A percentile compares a stretch with the other conserved stretches of the same genome.
phyloP scores from a whole-genome alignment of 2,888 invertebrate species.

The Dastarcus helophoroides region DNA sequence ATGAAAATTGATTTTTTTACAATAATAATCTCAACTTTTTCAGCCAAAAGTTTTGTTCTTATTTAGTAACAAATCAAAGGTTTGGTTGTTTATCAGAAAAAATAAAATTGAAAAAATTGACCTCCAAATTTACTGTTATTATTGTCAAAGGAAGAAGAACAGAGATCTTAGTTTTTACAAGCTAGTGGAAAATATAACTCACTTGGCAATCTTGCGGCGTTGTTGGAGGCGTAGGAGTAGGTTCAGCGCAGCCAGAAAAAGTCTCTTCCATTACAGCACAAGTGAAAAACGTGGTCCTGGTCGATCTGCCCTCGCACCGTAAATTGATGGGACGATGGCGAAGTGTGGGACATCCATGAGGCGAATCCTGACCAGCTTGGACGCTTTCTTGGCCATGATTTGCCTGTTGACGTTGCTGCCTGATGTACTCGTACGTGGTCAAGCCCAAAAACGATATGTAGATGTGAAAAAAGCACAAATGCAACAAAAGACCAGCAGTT shows the following conservation, averaged over 20 bases:
- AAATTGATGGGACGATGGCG: slow-evolving; percentile 16
- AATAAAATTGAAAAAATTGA: too few species aligned
- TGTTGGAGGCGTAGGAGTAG: slow-evolving; percentile 38
- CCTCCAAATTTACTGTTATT: too few species aligned
- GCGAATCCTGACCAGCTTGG: slow-evolving; percentile 9
- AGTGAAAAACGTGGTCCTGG: slow-evolving; percentile 31
- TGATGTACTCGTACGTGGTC: slow-evolving; percentile 84
- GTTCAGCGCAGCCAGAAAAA: slow-evolving; percentile 32
- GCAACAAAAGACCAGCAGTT: slow-evolving; percentile 67
- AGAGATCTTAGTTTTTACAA: too few species aligned
- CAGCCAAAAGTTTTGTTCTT: too few species aligned
- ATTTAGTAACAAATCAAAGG: too few species aligned
- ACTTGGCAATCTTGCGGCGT: slow-evolving; percentile 34
- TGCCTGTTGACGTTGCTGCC: slow-evolving; percentile 39
- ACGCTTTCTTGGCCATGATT: slow-evolving; percentile 2
- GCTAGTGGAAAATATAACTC: too few species aligned
- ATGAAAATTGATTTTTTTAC: too few species aligned
- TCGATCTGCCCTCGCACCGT: slow-evolving; percentile 15
- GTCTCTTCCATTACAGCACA: slow-evolving; percentile 43
- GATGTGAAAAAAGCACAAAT: slow-evolving; percentile 79
- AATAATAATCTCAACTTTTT: too few species aligned
- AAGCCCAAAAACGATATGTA: slow-evolving; percentile 75
- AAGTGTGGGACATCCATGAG: slow-evolving; percentile 4
- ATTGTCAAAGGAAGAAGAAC: too few species aligned
- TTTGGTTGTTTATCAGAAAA: too few species aligned